These are phyloP conservation scores for Dascyllus trimaculatus DNA, from an alignment of 2,113 vertebrate genomes.

Conservation along the genomic window DNA sequence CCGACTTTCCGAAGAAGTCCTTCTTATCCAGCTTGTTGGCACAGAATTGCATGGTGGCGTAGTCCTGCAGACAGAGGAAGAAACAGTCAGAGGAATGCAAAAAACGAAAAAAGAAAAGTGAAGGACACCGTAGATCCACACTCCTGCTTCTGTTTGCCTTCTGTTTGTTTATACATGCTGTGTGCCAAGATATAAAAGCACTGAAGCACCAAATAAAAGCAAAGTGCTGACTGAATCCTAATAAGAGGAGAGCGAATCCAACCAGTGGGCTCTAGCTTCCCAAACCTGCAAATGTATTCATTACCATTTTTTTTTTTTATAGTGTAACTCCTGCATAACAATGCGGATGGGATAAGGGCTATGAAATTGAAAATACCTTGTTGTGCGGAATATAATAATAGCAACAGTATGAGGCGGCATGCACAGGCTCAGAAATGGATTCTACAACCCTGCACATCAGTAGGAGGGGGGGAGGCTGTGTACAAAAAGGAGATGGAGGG, in stretches of 20 bases:
- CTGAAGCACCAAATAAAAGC: constrained; percentile 68
- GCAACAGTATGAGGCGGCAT: constrained; percentile 40
- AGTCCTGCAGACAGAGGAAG: constrained; percentile 83
- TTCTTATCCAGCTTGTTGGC: constrained; percentile 96
- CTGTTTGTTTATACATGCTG: constrained; percentile 53
- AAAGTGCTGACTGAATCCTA: constrained; percentile 64
- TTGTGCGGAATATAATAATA: constrained; percentile 61
- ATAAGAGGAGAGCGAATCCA: constrained; percentile 55
- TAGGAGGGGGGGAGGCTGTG: constrained; percentile 32
- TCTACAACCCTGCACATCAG: constrained; percentile 45
- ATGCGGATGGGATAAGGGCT: constrained; percentile 9
- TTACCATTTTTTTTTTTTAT: constrained; percentile 50
- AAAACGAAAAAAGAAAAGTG: constrained; percentile 34
- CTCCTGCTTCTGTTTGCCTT: constrained; percentile 46
- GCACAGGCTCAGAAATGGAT: constrained; percentile 53
- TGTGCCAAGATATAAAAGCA: constrained; percentile 66
- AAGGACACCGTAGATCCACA: constrained; percentile 59
- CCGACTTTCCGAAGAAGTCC: constrained; percentile 94
- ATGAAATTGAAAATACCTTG: constrained; percentile 58
- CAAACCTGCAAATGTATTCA: constrained; percentile 59
- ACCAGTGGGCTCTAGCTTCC: constrained; percentile 42
- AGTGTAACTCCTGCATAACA: constrained; percentile 46
- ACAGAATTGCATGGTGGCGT: constrained; percentile 93
- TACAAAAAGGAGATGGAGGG: constrained; percentile 55
- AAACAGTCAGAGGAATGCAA: constrained; percentile 22